A percentile compares a stretch with the other conserved stretches of the same genome.
Conservation (phyloP, 1,140 invertebrate genomes). For the Anadara kagoshimensis region DNA sequence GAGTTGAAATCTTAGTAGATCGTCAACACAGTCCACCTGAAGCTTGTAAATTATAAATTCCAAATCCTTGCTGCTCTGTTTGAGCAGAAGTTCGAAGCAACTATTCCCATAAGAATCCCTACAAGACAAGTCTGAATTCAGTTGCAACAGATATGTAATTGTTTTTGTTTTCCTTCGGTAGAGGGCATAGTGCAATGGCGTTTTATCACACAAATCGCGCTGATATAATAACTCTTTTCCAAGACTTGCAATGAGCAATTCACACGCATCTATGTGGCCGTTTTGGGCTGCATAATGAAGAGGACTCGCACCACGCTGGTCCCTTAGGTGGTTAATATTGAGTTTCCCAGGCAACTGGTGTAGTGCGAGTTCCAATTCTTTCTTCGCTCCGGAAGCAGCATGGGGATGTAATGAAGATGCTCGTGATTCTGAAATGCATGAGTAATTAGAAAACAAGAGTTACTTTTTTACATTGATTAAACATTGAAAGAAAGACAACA, state of each 20-base stretch:
- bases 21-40: constrained; percentile 32
- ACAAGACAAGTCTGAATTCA: constrained; percentile 32
- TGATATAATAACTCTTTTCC: constrained; percentile 43
- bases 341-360: constrained; percentile 21
- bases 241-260: constrained; percentile 40
- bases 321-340: constrained; percentile 13
- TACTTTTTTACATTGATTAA: too few relatives aligned
- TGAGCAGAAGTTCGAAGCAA: constrained; percentile 35
- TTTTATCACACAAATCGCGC: constrained; percentile 29
- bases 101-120: constrained; percentile 38
- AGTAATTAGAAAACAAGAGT: too few relatives aligned
- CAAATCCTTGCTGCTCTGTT: constrained; percentile 19
- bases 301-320: constrained; percentile 32
- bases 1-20: constrained; percentile 33
- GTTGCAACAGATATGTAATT: constrained; percentile 44
- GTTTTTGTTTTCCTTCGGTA: constrained; percentile 30
- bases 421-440: constrained; percentile 10
- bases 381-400: constrained; percentile 20
- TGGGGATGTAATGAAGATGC: constrained; percentile 22
- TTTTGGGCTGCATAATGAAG: constrained; percentile 45
- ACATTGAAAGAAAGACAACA: too few relatives aligned
- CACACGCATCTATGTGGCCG: constrained; percentile 43
- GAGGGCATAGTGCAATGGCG: constrained; percentile 49
- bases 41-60: constrained; percentile 37
- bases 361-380: constrained; percentile 26